Conservation (phyloP, 2,113 vertebrate genomes). For the Gallinago media region DNA sequence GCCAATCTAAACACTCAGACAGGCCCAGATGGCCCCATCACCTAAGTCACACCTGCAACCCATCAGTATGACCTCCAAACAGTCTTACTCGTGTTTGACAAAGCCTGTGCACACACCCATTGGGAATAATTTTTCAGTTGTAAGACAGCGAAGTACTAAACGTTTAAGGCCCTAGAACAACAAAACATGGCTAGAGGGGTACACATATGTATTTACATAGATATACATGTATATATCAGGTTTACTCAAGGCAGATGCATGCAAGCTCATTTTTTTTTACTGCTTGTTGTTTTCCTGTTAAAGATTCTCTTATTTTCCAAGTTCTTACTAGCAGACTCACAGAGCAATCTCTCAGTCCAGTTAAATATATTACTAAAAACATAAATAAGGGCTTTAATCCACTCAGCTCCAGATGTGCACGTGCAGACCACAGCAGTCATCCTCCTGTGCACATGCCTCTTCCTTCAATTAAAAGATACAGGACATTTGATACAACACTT, state of each 20-base stretch:
- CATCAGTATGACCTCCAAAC: neutral
- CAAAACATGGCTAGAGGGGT: no score
- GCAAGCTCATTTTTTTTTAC: neutral
- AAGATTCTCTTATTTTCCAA: neutral
- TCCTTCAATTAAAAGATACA: neutral
- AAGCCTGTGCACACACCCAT: accelerated
- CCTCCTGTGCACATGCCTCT: neutral
- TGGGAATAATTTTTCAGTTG: neutral
- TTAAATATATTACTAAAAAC: neutral
- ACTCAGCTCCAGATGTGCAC: neutral
- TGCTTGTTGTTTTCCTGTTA: neutral
- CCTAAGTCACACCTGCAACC: neutral
- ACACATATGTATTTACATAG: accelerated
- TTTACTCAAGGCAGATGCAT: neutral
- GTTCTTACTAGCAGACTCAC: neutral
- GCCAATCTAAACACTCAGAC: neutral
- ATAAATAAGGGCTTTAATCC: neutral
- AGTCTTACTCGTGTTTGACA: accelerated
- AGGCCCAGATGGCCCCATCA: accelerated
- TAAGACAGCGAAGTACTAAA: neutral
- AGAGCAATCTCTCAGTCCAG: neutral
- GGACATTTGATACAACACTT: neutral
- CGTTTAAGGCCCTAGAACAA: neutral
- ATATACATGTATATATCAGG: accelerated
- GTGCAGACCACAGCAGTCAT: accelerated